phyloP scores from a whole-genome alignment of 2,888 invertebrate genomes.

The Drepanosiphum platanoidis region DNA sequence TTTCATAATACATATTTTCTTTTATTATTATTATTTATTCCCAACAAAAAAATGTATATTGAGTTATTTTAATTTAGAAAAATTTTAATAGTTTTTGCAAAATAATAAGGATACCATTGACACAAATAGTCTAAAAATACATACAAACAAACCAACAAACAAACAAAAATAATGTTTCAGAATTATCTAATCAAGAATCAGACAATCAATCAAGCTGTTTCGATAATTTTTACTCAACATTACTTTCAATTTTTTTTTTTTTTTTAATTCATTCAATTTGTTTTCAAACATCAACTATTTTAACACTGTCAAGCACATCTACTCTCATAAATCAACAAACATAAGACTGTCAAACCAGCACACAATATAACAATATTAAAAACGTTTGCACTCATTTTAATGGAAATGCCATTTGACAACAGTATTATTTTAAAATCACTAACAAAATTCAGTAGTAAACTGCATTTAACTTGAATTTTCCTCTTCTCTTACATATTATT shows the following conservation, averaged over 20 bases:
- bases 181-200: not conserved
- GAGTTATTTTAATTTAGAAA: not conserved
- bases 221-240: not conserved
- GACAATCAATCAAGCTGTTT: constrained; percentile 9
- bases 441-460: not conserved
- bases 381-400: not conserved
- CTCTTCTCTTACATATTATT: not conserved
- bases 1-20: too few relatives aligned
- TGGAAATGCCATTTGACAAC: not conserved
- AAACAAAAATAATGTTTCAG: constrained; percentile 1
- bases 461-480: not conserved
- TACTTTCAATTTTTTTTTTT: not conserved
- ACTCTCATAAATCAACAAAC: not conserved
- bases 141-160: constrained; percentile 5
- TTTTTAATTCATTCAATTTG: too few relatives aligned
- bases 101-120: not conserved
- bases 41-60: too few relatives aligned
- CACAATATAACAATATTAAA: not conserved
- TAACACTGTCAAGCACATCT: not conserved
- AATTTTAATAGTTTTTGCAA: not conserved
- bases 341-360: not conserved
- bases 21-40: too few relatives aligned
- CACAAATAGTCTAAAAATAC: not conserved
- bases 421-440: not conserved
- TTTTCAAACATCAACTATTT: too few relatives aligned